Evolutionary conservation across 2,797 vertebrate species (phyloP), one percentile per base, ranked within the genome.

Genomic region (Intellagama lesueurii): DNA sequence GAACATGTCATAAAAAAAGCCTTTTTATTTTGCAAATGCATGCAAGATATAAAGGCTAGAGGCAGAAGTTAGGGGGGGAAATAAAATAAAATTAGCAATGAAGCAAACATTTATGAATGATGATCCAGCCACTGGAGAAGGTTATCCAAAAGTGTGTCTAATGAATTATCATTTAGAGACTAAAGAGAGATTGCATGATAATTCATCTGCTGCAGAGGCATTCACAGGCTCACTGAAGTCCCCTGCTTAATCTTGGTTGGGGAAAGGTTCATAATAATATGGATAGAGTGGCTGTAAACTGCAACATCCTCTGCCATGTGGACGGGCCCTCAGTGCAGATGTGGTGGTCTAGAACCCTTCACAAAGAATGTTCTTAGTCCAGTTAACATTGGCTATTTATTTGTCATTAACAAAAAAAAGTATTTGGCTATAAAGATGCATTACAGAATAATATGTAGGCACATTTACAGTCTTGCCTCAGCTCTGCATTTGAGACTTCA

Each of bases 1-100:
- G 73, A 56, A 22, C 60, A 64, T 5, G 19, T 64, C 79, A 89
- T 88, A 83, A 86, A 88, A 72, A 52, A 6, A 3, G 60, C 16
- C 28, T 5, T 86, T 35, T 86, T 93, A 93, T 86, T 87, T 85
- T 92, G 76, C 75, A 82, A 88, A 92, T 78, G 81, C 85, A 35
- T 82, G 90, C 14, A 88, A 91, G 91, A 87, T 60, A 19, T 84
- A 80, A 78, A 84, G 89, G 30, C n/a, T 91, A 6, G 44, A 82
- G 90, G 76, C 17, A 84, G 83, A 89, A 91, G 22, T 82, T 26
- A 35, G 11, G 56, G 44, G 6, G 47, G 86, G 49, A 56, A 40
- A 66, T 3, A 84, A 69, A 40, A 69, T 4, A 32, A 88, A 7
- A n/a, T 5, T 68, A 16, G 77, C 89, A 91, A 85, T 8, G 19